Conservation (phyloP, 2,113 vertebrate species). For the Saguinus imperator region DNA sequence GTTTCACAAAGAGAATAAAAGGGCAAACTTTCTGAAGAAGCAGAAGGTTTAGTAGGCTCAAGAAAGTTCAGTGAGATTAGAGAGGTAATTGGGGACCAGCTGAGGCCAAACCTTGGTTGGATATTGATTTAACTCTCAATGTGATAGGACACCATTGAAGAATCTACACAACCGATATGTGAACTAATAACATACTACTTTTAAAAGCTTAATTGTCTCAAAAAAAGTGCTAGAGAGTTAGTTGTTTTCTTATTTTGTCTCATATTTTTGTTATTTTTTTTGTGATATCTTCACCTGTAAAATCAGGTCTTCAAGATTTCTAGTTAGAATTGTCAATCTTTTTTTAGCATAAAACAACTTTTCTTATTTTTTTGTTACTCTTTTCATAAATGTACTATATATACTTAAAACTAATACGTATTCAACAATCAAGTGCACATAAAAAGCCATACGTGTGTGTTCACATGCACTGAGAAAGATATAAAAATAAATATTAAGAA, state of each 20-base stretch:
- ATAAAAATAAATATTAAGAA: neutral
- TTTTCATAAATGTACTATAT: neutral
- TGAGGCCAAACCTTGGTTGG: neutral
- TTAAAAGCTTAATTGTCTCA: neutral
- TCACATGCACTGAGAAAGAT: neutral
- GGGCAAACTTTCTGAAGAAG: neutral
- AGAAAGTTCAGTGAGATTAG: neutral
- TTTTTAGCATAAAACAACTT: neutral
- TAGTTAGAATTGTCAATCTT: neutral
- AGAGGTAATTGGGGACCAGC: neutral
- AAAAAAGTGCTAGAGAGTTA: neutral
- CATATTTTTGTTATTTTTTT: neutral
- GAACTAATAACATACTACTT: neutral
- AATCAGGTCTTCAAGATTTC: neutral
- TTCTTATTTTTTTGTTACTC: neutral
- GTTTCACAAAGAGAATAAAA: constrained; percentile 22
- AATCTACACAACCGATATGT: neutral
- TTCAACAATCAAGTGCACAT: neutral
- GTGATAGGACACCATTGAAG: neutral
- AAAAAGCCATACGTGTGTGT: neutral
- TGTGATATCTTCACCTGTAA: neutral
- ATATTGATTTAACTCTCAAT: neutral
- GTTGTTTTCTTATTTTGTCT: neutral
- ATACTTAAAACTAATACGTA: neutral
- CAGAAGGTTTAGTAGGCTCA: neutral